Evolutionary conservation across 2,888 invertebrate species (phyloP).

Genomic region (Rhagophthalmus giganteus): DNA sequence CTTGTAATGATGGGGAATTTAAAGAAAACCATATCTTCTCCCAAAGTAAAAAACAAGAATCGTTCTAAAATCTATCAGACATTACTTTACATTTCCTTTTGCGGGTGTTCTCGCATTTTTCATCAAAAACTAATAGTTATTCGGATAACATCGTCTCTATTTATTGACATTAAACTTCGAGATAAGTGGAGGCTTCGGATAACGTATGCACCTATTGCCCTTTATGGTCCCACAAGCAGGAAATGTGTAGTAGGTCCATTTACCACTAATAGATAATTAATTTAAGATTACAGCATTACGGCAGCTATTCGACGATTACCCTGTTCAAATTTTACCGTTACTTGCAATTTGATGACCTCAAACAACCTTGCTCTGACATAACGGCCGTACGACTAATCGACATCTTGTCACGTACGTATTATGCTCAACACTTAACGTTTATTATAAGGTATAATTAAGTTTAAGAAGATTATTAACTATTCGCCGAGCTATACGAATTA

Average conservation of each 20-base stretch:
- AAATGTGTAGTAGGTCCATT: conserved; percentile 18
- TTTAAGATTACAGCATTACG: conserved; percentile 29
- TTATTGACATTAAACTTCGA: too few species aligned
- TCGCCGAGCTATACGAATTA: conserved; percentile 5
- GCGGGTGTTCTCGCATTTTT: too few species aligned
- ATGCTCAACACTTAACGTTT: conserved; percentile 25
- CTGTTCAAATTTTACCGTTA: conserved; percentile 37
- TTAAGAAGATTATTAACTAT: conserved; percentile 15
- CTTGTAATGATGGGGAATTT: too few species aligned
- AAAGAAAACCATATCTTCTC: too few species aligned
- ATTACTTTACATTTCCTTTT: too few species aligned
- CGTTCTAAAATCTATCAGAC: too few species aligned
- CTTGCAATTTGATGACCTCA: conserved; percentile 38
- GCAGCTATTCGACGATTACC: conserved; percentile 25
- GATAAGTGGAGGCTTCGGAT: too few species aligned
- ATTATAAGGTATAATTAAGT: conserved; percentile 21
- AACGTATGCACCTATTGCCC: too few species aligned
- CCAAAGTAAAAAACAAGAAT: too few species aligned
- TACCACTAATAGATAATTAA: conserved; percentile 27
- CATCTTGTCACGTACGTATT: conserved; percentile 33
- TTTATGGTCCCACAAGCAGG: conserved; percentile 3
- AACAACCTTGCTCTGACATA: conserved; percentile 26
- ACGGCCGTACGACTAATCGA: conserved; percentile 30
- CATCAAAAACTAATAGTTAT: too few species aligned
- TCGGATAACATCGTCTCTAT: too few species aligned